Base-by-base conservation (phyloP, 37 sponge, comb jelly and placozoan genomes). In the Axinella damicornis region DNA sequence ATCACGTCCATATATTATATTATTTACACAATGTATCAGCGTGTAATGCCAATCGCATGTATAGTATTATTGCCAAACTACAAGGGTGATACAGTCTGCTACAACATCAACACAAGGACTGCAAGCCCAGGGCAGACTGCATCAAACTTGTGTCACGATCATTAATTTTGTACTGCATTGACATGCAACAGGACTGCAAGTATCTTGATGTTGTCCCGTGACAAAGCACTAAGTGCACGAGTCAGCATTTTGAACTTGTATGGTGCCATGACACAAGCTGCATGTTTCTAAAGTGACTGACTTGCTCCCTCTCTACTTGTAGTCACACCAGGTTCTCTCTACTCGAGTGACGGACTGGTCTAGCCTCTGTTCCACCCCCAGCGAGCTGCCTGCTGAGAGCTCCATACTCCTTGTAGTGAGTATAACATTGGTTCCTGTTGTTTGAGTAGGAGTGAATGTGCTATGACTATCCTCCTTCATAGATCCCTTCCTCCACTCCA, bases 331-430 rank as follows among this genome's bases (percentile, higher is more conserved):
- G 30, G 78, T 22, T 24, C n/a, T 91, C 57, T 82, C 92, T 20
- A 63, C 77, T 21, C 66, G 68, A 70, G 74, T 91, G 28, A 68
- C 25, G 14, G 78, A 68, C 57, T 92, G 83, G 89, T 40, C 64
- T 9, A 33, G 76, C 6, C 64, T 60, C 19, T 72, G 70, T 20
- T 75, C 76, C 41, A 52, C 78, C 31, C 89, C 88, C 1, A 75
- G 69, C 54, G 76, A 79, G 25, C 85, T 92, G 0, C 93, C 89
- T 21, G 71, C 67, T 2, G 91, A 91, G 41, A 85, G 87, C 77
- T 57, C 73, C 37, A 46, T 80, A 11, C 82, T 91, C 18, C 87
- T 91, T 19, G 61, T 39, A 40, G 91, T 91, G 41, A 75, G 91
- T 70, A 9, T 46, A n/a, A n/a, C n/a, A 9, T 46, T 4, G 4